Evolutionary conservation across 2,113 vertebrate genomes (phyloP).

Genomic region (Cebidichthys violaceus): DNA sequence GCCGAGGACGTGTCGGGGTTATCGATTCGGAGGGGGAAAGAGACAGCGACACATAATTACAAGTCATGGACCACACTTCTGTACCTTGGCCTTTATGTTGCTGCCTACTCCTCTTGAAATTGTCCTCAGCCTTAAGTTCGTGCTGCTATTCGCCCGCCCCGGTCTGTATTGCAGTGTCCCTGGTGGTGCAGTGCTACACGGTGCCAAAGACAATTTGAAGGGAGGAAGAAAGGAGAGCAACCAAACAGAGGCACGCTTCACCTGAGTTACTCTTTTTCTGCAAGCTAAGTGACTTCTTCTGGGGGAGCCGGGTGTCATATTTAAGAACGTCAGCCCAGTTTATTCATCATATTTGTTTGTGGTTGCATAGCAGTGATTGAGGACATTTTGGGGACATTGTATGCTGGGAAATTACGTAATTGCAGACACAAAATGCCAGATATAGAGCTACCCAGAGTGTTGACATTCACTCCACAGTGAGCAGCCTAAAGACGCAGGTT

Average conservation of each 20-base stretch:
- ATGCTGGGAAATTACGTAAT: slow-evolving; percentile 22
- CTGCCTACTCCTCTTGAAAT: slow-evolving; percentile 43
- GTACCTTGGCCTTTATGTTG: slow-evolving; percentile 48
- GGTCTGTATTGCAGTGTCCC: slow-evolving; percentile 23
- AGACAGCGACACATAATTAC: slow-evolving; percentile 58
- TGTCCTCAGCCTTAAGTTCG: slow-evolving; percentile 36
- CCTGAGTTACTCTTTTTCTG: slow-evolving; percentile 7
- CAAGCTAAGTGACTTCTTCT: background rate
- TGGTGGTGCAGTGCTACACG: slow-evolving; percentile 23
- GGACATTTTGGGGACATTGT: slow-evolving; percentile 29
- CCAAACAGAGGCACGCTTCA: slow-evolving; percentile 25
- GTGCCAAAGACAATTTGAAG: slow-evolving; percentile 38
- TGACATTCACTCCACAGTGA: slow-evolving; percentile 49
- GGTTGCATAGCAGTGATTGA: slow-evolving; percentile 5
- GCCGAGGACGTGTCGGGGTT: slow-evolving; percentile 18
- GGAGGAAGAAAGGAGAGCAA: slow-evolving; percentile 26
- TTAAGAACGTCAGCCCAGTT: background rate
- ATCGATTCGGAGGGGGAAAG: slow-evolving; percentile 46
- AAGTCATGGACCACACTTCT: slow-evolving; percentile 43
- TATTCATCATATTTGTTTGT: slow-evolving; percentile 9
- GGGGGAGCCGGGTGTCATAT: background rate
- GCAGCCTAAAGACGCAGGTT: slow-evolving; percentile 27
- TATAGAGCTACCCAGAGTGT: slow-evolving; percentile 24
- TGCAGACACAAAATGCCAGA: slow-evolving; percentile 25
- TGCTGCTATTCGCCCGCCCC: slow-evolving; percentile 39